Evolutionary conservation across 2,797 vertebrate genomes (phyloP), one percentile per base, ranked within the genome.

Genomic region (Brachyalestes nurse): DNA sequence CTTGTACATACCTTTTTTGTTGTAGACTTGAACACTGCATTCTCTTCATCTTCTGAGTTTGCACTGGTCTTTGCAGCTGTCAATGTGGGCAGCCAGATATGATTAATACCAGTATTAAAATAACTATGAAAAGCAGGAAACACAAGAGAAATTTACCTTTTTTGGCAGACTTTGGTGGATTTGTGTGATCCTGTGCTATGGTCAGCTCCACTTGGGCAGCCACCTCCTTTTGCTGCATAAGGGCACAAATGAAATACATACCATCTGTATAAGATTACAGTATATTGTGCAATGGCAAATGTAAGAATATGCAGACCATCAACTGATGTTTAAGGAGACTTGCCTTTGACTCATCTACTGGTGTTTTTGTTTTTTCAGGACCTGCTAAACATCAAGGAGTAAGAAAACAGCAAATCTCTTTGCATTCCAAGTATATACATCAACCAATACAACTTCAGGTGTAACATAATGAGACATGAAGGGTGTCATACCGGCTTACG

Each of bases 161-260:
- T 77, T 91, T 91, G 53, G 84, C 84, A 0, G 90, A 76, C 77
- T 94, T 93, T 47, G 90, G 81, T 47, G 89, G 88, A 28, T 87
- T 80, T 0, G 85, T 72, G 0, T 94, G 91, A 64, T 92, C 91
- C 65, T 92, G 88, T 0, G 91, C 88, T 72, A 93, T 87, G 0
- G 93, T 78, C 5, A 88, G 92, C 40, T 93, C 88, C 6, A 94
- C 91, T 0, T 90, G 84, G 6, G 93, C 91, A 49, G 90, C 91
- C 57, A 91, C 91, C 28, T 90, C 90, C 70, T 89, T 87, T 80
- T 89, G 88, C 93, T 95, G 82, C 7, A 73, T 34, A 79, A 7
- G 66, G 1, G 73, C 7, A 79, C 34, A 34, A 3, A 65, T 21
- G 0, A 8, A 23, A 21, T 38, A n/a, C 6, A 23, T 28, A 61